phyloP scores from a whole-genome alignment of 2,113 vertebrate species.

The Nothoprocta perdicaria region DNA sequence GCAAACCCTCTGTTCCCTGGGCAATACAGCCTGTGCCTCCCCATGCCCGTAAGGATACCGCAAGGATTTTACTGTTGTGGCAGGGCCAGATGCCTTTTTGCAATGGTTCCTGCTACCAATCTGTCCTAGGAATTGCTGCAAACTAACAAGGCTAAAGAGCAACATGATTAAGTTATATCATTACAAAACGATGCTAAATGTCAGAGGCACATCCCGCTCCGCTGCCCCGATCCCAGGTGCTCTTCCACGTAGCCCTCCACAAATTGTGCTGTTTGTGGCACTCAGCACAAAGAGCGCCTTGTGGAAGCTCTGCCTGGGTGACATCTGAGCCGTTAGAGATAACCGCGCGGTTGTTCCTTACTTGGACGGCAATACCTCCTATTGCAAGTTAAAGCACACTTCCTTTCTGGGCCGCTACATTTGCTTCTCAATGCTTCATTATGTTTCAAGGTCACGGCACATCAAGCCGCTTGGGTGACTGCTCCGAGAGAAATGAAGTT shows the following conservation, averaged over 20 bases:
- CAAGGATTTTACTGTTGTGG: accelerated
- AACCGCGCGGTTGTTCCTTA: constrained; percentile 17
- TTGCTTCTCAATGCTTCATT: constrained; percentile 65
- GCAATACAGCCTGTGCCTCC: background rate
- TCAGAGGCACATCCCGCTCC: background rate
- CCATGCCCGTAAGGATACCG: background rate
- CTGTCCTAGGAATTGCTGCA: background rate
- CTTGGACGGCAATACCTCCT: background rate
- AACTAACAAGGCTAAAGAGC: background rate
- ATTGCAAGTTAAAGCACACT: constrained; percentile 25
- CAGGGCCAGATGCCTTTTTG: background rate
- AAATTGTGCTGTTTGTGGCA: background rate
- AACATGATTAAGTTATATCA: accelerated
- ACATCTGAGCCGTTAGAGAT: constrained; percentile 29
- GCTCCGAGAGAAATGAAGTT: constrained; percentile 3
- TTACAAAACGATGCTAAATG: background rate
- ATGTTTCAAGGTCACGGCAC: constrained; percentile 38
- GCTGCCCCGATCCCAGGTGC: background rate
- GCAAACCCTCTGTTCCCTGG: background rate
- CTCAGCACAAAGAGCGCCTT: constrained; percentile 29
- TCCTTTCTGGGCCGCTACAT: constrained; percentile 27
- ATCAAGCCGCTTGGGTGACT: background rate
- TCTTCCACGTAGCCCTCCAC: background rate
- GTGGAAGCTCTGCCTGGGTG: background rate
- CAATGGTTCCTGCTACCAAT: background rate